A percentile compares a stretch with the other conserved stretches of the same genome.
Evolutionary conservation across 2,113 vertebrate species (phyloP).

Genomic region (Passer montanus): DNA sequence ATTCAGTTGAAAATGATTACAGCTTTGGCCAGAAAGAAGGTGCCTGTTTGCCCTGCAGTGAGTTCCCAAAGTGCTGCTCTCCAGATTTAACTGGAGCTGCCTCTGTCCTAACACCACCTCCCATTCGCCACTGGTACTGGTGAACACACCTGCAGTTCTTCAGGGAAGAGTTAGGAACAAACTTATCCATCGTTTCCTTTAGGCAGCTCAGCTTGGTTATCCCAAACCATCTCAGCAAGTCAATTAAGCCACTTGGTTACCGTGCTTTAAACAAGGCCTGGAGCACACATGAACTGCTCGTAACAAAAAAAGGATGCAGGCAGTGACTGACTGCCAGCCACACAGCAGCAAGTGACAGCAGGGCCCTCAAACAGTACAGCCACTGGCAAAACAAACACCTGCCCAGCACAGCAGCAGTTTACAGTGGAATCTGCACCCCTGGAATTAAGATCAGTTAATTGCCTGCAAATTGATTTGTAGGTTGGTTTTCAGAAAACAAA

Average conservation of each 20-base stretch:
- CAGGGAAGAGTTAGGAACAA: background rate
- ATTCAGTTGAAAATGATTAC: background rate
- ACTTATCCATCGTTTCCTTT: background rate
- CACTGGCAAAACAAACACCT: background rate
- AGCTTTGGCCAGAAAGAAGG: background rate
- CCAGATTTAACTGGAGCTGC: background rate
- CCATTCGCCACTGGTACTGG: background rate
- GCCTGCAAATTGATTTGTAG: background rate
- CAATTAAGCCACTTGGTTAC: background rate
- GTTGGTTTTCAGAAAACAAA: background rate
- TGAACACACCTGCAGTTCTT: background rate
- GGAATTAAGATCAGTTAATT: background rate
- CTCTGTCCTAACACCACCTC: background rate
- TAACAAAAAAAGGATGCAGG: background rate
- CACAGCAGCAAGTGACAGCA: background rate
- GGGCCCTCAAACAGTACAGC: background rate
- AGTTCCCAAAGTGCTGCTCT: background rate
- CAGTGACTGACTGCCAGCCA: background rate
- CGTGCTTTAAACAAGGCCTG: background rate
- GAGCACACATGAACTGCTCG: background rate
- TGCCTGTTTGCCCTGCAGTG: background rate
- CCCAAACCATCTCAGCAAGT: background rate
- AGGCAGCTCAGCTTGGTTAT: background rate
- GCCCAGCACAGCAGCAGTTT: background rate
- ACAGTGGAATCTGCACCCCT: background rate